These are phyloP conservation scores for Gorsachius magnificus DNA, from an alignment of 2,797 vertebrate species.

Conservation along the genomic window DNA sequence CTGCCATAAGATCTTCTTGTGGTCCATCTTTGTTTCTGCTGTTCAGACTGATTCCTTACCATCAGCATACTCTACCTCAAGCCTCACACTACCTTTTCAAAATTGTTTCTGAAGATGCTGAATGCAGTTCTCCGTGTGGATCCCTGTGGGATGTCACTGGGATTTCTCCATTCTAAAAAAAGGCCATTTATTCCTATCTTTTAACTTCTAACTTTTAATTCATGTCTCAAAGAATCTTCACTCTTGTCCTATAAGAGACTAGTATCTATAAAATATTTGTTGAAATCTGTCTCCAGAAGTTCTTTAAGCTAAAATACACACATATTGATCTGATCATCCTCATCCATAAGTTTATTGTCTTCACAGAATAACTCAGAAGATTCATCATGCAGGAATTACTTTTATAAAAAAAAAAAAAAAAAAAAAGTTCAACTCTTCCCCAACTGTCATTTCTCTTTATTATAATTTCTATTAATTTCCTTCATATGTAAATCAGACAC, in stretches of 20 bases:
- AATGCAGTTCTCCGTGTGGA: background rate
- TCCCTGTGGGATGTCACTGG: background rate
- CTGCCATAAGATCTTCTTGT: background rate
- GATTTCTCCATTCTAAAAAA: background rate
- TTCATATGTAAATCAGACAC: background rate
- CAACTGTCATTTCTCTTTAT: background rate
- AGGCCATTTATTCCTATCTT: background rate
- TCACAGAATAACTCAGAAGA: background rate
- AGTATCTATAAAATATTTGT: background rate
- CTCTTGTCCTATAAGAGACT: background rate
- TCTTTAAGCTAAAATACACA: background rate
- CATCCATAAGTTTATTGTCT: background rate
- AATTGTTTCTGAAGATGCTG: background rate
- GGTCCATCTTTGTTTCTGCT: background rate
- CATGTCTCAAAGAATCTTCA: background rate
- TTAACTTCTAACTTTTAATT: background rate
- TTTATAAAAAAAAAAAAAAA: background rate
- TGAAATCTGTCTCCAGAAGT: background rate
- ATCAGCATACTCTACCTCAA: background rate
- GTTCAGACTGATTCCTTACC: background rate
- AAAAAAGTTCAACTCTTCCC: background rate
- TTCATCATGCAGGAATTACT: background rate
- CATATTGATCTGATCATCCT: background rate
- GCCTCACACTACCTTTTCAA: background rate
- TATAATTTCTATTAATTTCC: background rate